Conservation (phyloP, 2,113 vertebrate genomes). For the Notarius quadriscutis region DNA sequence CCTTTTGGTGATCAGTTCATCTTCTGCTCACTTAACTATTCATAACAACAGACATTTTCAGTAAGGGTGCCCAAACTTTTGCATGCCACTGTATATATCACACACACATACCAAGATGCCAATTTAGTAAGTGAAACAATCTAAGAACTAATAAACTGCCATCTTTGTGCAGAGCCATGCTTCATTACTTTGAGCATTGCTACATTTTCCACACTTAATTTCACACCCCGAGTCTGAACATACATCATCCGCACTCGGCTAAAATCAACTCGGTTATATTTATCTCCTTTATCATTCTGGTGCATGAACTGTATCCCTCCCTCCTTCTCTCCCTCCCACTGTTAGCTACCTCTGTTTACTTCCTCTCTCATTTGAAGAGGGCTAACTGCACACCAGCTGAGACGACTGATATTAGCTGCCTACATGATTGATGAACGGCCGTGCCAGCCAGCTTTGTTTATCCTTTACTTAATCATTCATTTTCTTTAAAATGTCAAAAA, state of each 20-base stretch:
- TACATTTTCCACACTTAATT: background rate
- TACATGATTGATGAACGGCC: slow-evolving; percentile 11
- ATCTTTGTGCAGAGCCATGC: background rate
- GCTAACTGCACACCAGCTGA: background rate
- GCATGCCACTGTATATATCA: background rate
- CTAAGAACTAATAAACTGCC: background rate
- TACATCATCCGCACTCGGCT: slow-evolving; percentile 12
- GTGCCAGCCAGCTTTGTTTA: background rate
- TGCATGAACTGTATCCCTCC: background rate
- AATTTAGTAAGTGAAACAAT: background rate
- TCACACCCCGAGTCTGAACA: background rate
- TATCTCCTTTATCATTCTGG: background rate
- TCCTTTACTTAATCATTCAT: slow-evolving; percentile 11
- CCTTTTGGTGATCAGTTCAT: too few relatives aligned
- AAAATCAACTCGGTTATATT: background rate
- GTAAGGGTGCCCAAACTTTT: too few relatives aligned
- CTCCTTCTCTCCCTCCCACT: too few relatives aligned
- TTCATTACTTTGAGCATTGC: slow-evolving; percentile 8
- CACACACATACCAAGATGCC: background rate
- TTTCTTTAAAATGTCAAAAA: slow-evolving; percentile 12
- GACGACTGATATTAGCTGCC: slow-evolving; percentile 1
- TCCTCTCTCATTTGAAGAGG: background rate
- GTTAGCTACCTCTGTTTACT: slow-evolving; percentile 1
- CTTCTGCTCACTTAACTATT: too few relatives aligned
- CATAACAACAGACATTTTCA: too few relatives aligned